phyloP scores from a whole-genome alignment of 2,797 vertebrate species.

The Fundulus diaphanus region DNA sequence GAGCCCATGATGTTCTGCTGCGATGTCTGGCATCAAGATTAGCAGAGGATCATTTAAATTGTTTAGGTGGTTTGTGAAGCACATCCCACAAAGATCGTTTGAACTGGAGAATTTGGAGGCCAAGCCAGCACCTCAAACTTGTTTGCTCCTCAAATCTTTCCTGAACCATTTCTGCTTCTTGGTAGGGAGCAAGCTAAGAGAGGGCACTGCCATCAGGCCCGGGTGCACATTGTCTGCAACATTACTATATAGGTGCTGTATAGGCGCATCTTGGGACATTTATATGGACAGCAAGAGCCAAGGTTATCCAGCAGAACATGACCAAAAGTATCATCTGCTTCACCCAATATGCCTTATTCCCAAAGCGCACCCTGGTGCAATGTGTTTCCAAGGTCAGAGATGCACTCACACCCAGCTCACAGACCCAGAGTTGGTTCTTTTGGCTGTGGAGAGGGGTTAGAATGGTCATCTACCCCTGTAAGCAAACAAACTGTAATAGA shows the following conservation, averaged over 20 bases:
- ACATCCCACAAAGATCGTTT: not conserved
- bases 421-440: not conserved
- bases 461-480: not conserved
- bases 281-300: not conserved
- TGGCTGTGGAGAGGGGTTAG: not conserved
- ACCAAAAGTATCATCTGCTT: not conserved
- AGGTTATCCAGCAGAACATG: not conserved
- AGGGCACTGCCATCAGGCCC: not conserved
- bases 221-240: not conserved
- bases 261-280: not conserved
- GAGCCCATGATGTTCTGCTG: not conserved
- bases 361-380: not conserved
- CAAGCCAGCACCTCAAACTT: not conserved
- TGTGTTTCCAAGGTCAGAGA: not conserved
- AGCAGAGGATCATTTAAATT: too few relatives aligned
- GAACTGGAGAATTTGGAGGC: not conserved
- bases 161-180: not conserved
- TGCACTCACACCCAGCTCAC: not conserved
- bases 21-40: not conserved
- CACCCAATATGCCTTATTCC: not conserved
- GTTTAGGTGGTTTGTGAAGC: too few relatives aligned
- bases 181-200: not conserved
- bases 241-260: not conserved
- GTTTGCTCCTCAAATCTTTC: not conserved
- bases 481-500: not conserved